phyloP scores from a whole-genome alignment of 2,113 vertebrate genomes.

The Chaetodon trifascialis region DNA sequence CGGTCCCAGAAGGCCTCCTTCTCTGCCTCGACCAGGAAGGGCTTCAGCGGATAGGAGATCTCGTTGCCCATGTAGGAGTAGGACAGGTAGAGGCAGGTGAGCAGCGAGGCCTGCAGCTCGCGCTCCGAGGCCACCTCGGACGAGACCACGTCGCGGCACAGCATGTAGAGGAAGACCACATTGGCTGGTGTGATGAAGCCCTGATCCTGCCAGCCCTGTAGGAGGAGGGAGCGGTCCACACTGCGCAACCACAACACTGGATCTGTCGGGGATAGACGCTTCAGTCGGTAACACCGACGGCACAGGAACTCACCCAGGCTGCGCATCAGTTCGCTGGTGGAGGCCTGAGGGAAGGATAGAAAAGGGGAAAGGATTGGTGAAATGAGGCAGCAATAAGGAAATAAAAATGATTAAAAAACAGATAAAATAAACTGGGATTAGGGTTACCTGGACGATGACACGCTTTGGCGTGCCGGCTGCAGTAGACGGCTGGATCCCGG shows the following conservation, averaged over 20 bases:
- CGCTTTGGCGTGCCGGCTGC: constrained; percentile 89
- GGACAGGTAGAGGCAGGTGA: constrained; percentile 86
- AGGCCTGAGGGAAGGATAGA: constrained; percentile 65
- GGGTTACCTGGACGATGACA: constrained; percentile 89
- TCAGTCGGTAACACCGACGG: constrained; percentile 83
- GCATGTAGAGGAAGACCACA: constrained; percentile 87
- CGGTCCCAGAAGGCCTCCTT: constrained; percentile 86
- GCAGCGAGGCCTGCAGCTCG: constrained; percentile 84
- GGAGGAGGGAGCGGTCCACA: constrained; percentile 83
- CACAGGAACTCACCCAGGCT: constrained; percentile 86
- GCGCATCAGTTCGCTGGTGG: constrained; percentile 84
- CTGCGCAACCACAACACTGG: constrained; percentile 84
- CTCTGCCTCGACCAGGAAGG: constrained; percentile 84
- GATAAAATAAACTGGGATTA: not conserved
- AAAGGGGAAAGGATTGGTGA: not conserved
- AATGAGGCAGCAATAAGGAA: not conserved
- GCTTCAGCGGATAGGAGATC: constrained; percentile 86
- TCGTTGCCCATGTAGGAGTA: constrained; percentile 87
- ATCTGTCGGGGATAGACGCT: constrained; percentile 81
- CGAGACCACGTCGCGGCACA: constrained; percentile 84
- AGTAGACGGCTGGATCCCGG: constrained; percentile 74
- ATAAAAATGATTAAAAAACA: not conserved
- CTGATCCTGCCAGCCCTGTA: constrained; percentile 86
- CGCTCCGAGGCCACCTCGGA: constrained; percentile 82
- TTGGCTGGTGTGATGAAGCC: constrained; percentile 86